Evolutionary conservation across 2,797 vertebrate genomes (phyloP), one percentile per base, ranked within the genome.

Genomic region (Poeciliopsis paucimaculata): DNA sequence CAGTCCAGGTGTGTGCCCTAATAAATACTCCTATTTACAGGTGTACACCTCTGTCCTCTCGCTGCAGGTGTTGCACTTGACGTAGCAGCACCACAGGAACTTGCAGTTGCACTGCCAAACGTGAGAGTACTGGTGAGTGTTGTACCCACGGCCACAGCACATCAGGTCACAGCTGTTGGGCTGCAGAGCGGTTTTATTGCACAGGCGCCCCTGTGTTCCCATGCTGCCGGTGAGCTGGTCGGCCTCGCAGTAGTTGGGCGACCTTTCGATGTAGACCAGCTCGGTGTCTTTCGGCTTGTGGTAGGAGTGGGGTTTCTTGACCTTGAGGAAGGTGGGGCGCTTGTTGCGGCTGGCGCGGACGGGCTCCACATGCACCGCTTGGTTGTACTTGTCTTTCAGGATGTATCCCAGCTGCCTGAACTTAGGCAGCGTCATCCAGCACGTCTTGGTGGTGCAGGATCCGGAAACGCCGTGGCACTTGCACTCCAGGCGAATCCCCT

Each of bases 21-120:
- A 90, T 90, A 92, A 91, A 93, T 87, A 88, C 68, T 16, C 84
- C 96, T 96, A 99, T 95, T 99, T 99, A 93, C 98, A 99, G 7
- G 98, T 99, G 79, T 99, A 97, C 77, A 99, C 97, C 87, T 99
- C 98, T 72, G 98, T 99, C 95, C 97, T 96, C 93, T 99, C 98
- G 0, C 98, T 99, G 96, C 98, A 99, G 0, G 98, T 99, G 96
- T 98, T 99, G 93, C 98, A 99, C 77, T 97, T 98, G 75, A 99
- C 98, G 0, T 98, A 98, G 94, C 98, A 99, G 95, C 98, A 99
- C 98, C 98, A 99, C 85, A 99, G 97, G 91, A 99, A 99, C 90
- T 98, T 99, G 94, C 98, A 99, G 96, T 99, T 98, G 95, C 98
- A 99, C 94, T 99, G 98, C 98, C 98, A 99, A 46, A 99, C 97